Evolutionary conservation across 2,113 vertebrate species (phyloP), one percentile per base, ranked within the genome.

Genomic region (Phalacrocorax pelagicus): DNA sequence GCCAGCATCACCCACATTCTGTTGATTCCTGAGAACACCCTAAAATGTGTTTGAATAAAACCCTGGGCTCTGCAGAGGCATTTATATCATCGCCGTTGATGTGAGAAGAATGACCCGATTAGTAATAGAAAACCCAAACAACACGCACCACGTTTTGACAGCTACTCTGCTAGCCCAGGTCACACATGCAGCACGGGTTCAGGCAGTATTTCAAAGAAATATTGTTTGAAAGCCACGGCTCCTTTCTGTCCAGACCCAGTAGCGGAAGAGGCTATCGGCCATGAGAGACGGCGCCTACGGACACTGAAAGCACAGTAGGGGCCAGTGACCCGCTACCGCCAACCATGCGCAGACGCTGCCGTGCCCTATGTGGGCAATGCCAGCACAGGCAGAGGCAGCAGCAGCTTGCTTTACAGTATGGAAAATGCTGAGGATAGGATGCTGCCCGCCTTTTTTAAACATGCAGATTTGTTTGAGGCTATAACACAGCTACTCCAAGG

Each of bases 231-330:
- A 90, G 32, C 51, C 47, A 5, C 0, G 22, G 61, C 84, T 86
- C 81, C 81, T 44, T 54, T 85, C 61, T 81, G 61, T 79, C 74
- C 16, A 69, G 74, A 91, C 47, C 78, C 40, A 47, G 59, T 26
- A 71, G 55, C 0, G 49, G 27, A 27, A 40, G 66, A 51, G 22
- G 14, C 42, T 49, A 13, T 18, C 11, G 3, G 54, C 9, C 44
- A 9, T 8, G 1, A 52, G 47, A 63, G 42, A 34, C 2, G 10
- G 34, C 2, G 17, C 63, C 88, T 46, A 20, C 0, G 1, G 65
- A 47, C 70, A 49, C 10, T 0, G 0, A 30, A 23, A 72, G 34
- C 0, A 0, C 22, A 9, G 38, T 2, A 42, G 55, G 1, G 32
- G 71, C 16, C 1, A 2, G 44, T 32, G 83, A 63, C 19, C 26